A percentile compares a stretch with the other conserved stretches of the same genome.
These are phyloP conservation scores for Colius striatus DNA, from an alignment of 2,113 vertebrate genomes.

Conservation along the genomic window DNA sequence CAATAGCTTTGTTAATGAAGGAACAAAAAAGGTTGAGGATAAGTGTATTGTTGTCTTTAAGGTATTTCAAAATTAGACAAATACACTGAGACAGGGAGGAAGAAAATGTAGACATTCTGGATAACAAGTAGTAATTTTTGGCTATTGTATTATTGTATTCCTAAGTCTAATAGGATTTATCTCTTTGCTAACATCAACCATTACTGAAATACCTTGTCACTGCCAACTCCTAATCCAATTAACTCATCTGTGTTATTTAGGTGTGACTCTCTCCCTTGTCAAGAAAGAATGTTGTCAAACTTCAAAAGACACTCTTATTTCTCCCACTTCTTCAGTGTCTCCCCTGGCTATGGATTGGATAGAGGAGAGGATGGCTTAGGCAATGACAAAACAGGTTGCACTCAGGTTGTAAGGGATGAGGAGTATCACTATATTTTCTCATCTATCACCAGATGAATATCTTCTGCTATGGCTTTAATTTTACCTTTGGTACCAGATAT, in stretches of 20 bases:
- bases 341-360: neutral
- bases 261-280: neutral
- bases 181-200: neutral
- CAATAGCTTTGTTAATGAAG: neutral
- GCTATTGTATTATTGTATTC: neutral
- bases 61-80: neutral
- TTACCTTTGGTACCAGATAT: neutral
- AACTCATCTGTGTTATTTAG: neutral
- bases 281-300: neutral
- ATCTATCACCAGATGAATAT: neutral
- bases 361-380: neutral
- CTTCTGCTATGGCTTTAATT: neutral
- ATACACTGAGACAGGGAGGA: neutral
- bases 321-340: neutral
- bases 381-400: too few relatives aligned
- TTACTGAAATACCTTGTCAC: neutral
- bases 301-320: neutral
- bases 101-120: neutral
- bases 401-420: rapidly evolving
- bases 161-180: neutral
- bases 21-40: neutral
- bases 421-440: neutral
- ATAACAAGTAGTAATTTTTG: neutral
- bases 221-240: neutral
- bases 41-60: neutral